phyloP scores from a whole-genome alignment of 2,113 vertebrate species.

The Rhineura floridana region DNA sequence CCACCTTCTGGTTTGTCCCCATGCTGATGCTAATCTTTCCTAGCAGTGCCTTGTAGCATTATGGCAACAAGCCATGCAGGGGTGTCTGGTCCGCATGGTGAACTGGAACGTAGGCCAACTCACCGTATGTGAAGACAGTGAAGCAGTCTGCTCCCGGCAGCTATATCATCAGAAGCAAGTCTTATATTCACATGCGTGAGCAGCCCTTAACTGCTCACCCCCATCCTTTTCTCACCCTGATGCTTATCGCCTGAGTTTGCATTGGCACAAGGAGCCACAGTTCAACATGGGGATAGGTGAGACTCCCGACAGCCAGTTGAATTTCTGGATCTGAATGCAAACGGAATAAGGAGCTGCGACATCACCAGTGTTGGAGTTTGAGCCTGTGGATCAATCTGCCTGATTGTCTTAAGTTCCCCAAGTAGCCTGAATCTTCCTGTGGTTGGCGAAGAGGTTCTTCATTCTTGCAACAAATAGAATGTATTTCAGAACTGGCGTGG shows the following conservation, averaged over 20 bases:
- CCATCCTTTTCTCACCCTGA: background rate
- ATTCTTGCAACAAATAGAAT: background rate
- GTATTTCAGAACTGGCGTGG: background rate
- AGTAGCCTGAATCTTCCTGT: background rate
- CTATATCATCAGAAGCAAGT: background rate
- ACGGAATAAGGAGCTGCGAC: background rate
- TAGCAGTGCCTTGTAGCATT: no score
- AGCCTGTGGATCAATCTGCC: background rate
- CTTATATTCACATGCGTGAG: background rate
- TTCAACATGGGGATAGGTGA: background rate
- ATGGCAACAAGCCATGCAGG: background rate
- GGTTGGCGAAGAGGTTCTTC: background rate
- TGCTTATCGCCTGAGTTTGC: background rate
- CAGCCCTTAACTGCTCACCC: background rate
- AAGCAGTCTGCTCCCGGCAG: background rate
- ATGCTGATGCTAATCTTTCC: background rate
- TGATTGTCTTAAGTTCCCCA: background rate
- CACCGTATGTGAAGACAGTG: background rate
- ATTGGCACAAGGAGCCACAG: background rate
- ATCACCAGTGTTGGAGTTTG: background rate
- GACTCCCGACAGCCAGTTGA: background rate
- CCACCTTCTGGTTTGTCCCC: background rate
- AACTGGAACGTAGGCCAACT: background rate
- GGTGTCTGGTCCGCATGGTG: background rate
- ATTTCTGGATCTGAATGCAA: background rate